Evolutionary conservation across 1,140 invertebrate species (phyloP).

Genomic region (Popillia japonica): DNA sequence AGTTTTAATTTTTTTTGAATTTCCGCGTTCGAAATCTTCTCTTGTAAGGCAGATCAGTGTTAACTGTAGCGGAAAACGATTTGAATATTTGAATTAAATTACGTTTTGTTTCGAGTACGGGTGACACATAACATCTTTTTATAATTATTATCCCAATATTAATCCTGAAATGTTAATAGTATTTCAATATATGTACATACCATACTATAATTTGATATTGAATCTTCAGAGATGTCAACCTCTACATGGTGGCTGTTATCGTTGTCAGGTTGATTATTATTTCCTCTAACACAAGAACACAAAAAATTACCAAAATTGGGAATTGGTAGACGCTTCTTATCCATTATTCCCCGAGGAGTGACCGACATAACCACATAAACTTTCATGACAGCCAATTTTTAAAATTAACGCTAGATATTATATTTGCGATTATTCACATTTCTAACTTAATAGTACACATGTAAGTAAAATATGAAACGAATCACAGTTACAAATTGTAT

Average conservation of each 20-base stretch:
- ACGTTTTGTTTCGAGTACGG: not conserved
- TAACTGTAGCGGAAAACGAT: too few species aligned
- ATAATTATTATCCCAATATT: not conserved
- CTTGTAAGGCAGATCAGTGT: too few species aligned
- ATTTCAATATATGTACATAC: not conserved
- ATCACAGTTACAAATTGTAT: too few species aligned
- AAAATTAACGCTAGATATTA: too few species aligned
- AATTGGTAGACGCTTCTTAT: slow-evolving; percentile 43
- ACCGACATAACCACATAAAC: slow-evolving; percentile 5
- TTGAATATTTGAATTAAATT: too few species aligned
- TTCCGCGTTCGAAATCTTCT: too few species aligned
- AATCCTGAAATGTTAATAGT: not conserved
- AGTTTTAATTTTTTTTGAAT: too few species aligned
- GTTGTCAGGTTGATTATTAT: not conserved
- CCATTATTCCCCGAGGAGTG: slow-evolving; percentile 39
- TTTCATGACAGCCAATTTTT: too few species aligned
- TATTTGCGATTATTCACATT: too few species aligned
- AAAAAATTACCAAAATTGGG: slow-evolving; percentile 42
- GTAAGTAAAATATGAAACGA: too few species aligned
- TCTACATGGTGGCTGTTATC: not conserved
- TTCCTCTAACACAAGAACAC: slow-evolving; percentile 39
- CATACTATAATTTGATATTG: not conserved
- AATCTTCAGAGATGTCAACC: slow-evolving; percentile 11
- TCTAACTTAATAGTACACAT: too few species aligned
- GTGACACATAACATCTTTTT: not conserved